Percentiles rank a stretch among this genome's conserved stretches.
These are phyloP conservation scores for Rhynchomys soricoides DNA, from an alignment of 2,113 vertebrate species.

Conservation along the genomic window DNA sequence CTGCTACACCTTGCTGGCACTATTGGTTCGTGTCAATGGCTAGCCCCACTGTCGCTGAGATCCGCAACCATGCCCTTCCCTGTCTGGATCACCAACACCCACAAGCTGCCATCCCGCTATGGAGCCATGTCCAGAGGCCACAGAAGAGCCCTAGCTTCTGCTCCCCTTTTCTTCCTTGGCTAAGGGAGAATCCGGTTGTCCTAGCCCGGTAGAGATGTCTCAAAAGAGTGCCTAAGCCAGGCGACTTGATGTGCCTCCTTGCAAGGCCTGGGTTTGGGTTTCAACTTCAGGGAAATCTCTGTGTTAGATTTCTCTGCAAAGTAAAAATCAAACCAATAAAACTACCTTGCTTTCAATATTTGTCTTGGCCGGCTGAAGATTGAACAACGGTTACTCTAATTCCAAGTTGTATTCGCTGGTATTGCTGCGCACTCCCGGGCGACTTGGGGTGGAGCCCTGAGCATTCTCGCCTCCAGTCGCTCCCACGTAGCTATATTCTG, in stretches of 20 bases:
- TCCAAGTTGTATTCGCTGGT: neutral
- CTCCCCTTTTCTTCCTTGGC: neutral
- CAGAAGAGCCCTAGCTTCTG: neutral
- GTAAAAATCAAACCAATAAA: constrained; percentile 40
- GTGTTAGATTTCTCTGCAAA: constrained; percentile 29
- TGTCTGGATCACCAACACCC: neutral
- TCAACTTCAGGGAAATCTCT: neutral
- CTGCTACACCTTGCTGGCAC: neutral
- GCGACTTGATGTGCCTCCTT: accelerated
- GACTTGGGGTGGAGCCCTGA: neutral
- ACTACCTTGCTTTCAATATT: neutral
- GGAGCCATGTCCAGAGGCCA: constrained; percentile 20
- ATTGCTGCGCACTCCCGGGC: neutral
- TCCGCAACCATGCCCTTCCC: neutral
- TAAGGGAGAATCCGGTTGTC: neutral
- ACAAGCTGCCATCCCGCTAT: neutral
- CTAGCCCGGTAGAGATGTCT: neutral
- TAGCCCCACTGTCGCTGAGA: neutral
- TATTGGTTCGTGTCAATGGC: neutral
- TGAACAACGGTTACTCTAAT: neutral
- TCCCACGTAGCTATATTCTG: neutral
- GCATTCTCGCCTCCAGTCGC: neutral
- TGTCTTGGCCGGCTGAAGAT: neutral
- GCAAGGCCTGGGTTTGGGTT: neutral
- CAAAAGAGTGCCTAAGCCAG: neutral